phyloP scores from a whole-genome alignment of 2,797 vertebrate species.

The Salarias fasciatus region DNA sequence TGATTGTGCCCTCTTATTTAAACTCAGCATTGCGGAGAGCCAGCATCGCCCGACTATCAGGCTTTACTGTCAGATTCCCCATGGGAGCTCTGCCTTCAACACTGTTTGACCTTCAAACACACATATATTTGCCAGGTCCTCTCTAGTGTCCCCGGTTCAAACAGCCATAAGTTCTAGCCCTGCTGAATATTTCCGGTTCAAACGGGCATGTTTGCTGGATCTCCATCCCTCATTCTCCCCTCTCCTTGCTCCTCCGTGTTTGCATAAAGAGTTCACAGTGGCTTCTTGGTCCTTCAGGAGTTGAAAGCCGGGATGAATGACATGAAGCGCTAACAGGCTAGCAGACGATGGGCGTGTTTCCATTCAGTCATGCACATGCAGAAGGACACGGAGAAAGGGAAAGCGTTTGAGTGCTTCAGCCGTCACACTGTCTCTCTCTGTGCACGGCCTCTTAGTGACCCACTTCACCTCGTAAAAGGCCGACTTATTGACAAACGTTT shows the following conservation, averaged over 20 bases:
- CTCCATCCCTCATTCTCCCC: constrained; percentile 27
- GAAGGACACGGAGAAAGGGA: constrained; percentile 17
- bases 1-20: constrained; percentile 71
- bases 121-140: constrained; percentile 66
- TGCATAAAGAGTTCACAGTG: constrained; percentile 66
- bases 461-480: constrained; percentile 4
- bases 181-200: constrained; percentile 77
- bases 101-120: constrained; percentile 83
- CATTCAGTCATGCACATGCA: constrained; percentile 35
- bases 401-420: constrained; percentile 33
- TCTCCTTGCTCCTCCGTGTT: constrained; percentile 52
- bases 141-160: constrained; percentile 65
- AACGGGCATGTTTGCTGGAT: constrained; percentile 72
- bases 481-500: constrained; percentile 13
- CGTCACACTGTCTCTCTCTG: constrained; percentile 32
- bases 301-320: constrained; percentile 63
- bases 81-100: constrained; percentile 76
- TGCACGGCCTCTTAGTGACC: constrained; percentile 34
- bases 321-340: constrained; percentile 31
- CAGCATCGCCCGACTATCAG: constrained; percentile 64
- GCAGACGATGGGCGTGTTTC: constrained; percentile 44
- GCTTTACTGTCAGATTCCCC: constrained; percentile 82
- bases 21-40: constrained; percentile 52
- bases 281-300: constrained; percentile 41
- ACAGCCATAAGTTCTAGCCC: constrained; percentile 53